Evolutionary conservation across 1,140 invertebrate genomes (phyloP).

Genomic region (Prorops nasuta): DNA sequence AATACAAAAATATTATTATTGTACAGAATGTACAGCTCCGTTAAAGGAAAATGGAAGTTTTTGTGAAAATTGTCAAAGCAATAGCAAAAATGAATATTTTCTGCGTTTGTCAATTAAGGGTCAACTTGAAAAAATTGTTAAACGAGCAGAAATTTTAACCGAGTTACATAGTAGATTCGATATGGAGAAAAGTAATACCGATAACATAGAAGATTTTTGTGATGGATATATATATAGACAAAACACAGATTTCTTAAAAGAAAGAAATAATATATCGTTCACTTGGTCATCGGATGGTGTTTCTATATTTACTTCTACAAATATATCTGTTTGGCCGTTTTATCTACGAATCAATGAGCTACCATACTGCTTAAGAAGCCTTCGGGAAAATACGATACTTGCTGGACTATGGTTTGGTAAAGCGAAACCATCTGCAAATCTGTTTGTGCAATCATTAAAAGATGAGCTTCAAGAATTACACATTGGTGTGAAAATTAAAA

Average conservation of each 20-base stretch:
- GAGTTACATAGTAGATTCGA: background rate
- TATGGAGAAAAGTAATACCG: background rate
- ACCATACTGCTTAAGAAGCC: background rate
- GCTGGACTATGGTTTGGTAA: background rate
- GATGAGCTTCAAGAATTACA: background rate
- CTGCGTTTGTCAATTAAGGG: slow-evolving; percentile 2
- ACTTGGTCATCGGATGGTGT: background rate
- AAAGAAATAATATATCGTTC: background rate
- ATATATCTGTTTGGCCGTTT: background rate
- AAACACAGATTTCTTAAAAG: background rate
- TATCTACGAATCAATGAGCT: background rate
- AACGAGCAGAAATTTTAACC: slow-evolving; percentile 1
- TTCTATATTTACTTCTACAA: background rate
- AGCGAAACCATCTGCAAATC: background rate
- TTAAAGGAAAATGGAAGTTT: background rate
- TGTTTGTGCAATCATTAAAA: slow-evolving; percentile 1
- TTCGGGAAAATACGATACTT: background rate
- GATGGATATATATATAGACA: slow-evolving; percentile 3
- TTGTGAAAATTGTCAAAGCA: background rate
- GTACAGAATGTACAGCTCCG: slow-evolving; percentile 1
- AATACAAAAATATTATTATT: slow-evolving; percentile 2
- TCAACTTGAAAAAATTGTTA: slow-evolving; percentile 2
- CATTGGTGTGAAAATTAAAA: background rate
- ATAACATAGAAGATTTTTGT: slow-evolving; percentile 1
- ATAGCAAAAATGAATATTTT: slow-evolving; percentile 3